These are phyloP conservation scores for Etheostoma perlongum DNA, from an alignment of 2,797 vertebrate genomes.

Conservation along the genomic window DNA sequence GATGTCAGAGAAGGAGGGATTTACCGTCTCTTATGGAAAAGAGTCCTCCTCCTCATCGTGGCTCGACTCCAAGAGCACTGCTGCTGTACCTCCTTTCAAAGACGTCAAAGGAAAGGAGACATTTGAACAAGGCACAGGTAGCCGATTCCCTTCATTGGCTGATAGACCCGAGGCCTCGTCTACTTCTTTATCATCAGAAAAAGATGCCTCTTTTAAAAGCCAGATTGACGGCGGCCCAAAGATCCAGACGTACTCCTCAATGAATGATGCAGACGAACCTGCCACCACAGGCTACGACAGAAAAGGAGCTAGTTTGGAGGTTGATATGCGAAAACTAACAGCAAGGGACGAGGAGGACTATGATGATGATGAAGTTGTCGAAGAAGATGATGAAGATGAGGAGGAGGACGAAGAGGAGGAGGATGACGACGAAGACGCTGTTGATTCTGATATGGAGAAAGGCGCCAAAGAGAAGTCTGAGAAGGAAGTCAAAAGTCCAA, in stretches of 20 bases:
- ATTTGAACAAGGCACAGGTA: conserved; percentile 72
- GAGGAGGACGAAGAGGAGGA: conserved; percentile 79
- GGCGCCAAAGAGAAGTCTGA: conserved; percentile 91
- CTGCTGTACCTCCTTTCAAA: conserved; percentile 46
- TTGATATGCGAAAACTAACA: conserved; percentile 82
- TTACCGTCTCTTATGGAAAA: conserved; percentile 32
- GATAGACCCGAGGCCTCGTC: conserved; percentile 71
- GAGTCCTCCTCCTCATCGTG: conserved; percentile 45
- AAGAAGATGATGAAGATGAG: conserved; percentile 78
- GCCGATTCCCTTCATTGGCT: conserved; percentile 78
- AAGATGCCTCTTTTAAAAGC: conserved; percentile 54
- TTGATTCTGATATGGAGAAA: conserved; percentile 92
- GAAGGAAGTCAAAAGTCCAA: conserved; percentile 85
- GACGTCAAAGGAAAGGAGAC: conserved; percentile 59
- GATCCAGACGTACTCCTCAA: conserved; percentile 24
- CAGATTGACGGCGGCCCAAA: conserved; percentile 20
- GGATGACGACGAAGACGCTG: conserved; percentile 77
- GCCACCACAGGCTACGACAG: conserved; percentile 64
- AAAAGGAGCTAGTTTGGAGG: conserved; percentile 76
- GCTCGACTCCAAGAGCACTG: conserved; percentile 48
- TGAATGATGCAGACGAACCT: conserved; percentile 38
- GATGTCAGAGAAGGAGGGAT: conserved; percentile 56
- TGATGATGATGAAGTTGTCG: conserved; percentile 78
- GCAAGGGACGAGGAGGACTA: conserved; percentile 85
- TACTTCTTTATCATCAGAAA: conserved; percentile 67